Base-by-base conservation (phyloP, 1,140 invertebrate species). In the Propsilocerus akamusi region DNA sequence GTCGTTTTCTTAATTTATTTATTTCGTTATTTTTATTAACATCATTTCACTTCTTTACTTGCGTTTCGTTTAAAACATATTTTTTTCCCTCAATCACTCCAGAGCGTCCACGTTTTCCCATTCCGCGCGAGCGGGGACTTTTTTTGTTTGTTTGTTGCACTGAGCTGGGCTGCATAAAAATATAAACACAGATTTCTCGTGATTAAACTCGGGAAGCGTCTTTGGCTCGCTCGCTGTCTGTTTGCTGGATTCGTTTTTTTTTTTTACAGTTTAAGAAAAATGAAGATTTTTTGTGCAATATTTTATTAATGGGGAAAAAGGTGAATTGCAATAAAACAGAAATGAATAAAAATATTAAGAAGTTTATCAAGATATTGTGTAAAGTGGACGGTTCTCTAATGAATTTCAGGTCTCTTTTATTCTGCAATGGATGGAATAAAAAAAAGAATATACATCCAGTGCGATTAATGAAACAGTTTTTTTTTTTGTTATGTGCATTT, bases 171-270 rank as follows among this genome's bases (percentile, higher is more conserved):
- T n/a, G n/a, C n/a, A n/a, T n/a, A n/a, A n/a, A n/a, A n/a, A n/a
- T n/a, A n/a, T n/a, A n/a, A n/a, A n/a, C n/a, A 48, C 25, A 48
- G 47, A 48, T 48, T 48, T 48, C 20, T 48, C 47, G 47, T 26
- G 25, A 48, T 28, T 41, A 41, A 41, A 41, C 34, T 41, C n/a
- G 17, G 34, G 34, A 41, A 41, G 34, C 34, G 34, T 41, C 34
- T 41, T 41, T 14, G 22, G 10, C 10, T 17, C 7, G 32, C 32
- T 37, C 14, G 17, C 22, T 41, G 10, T n/a, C n/a, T n/a, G n/a
- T n/a, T n/a, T n/a, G n/a, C n/a, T n/a, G n/a, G n/a, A n/a, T n/a
- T n/a, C n/a, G n/a, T n/a, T n/a, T n/a, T n/a, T n/a, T n/a, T n/a
- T n/a, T n/a, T n/a, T n/a, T n/a, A n/a, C n/a, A n/a, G n/a, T 41